Conservation (phyloP, 64 coral and sea anemone genomes). For the Trachythela sp. region DNA sequence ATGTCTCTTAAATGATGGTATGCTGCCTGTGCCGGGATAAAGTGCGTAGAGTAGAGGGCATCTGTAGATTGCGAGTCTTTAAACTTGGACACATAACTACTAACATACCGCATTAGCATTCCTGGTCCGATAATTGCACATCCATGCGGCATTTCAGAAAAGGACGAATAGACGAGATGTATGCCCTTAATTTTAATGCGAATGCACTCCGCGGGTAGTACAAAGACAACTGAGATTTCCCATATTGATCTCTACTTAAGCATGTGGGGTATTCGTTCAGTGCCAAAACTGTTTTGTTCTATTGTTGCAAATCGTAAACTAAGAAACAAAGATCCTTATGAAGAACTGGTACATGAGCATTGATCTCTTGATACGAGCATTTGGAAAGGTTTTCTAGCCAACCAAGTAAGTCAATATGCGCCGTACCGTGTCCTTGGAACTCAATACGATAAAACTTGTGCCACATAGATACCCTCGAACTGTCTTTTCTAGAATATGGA, state of each 20-base stretch:
- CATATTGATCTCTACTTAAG: not conserved
- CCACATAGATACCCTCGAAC: slow-evolving; percentile 27
- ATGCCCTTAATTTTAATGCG: slow-evolving; percentile 4
- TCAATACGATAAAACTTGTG: slow-evolving; percentile 44
- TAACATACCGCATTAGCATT: slow-evolving; percentile 45
- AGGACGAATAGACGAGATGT: slow-evolving; percentile 13
- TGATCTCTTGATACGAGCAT: not conserved
- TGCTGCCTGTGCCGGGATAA: not conserved
- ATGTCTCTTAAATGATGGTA: not conserved
- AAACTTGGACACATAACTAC: slow-evolving; percentile 43
- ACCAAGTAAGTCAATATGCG: slow-evolving; percentile 53
- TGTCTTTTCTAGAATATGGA: slow-evolving; percentile 40
- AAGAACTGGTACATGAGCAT: slow-evolving; percentile 22
- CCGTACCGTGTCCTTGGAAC: slow-evolving; percentile 54
- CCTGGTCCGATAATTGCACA: slow-evolving; percentile 40
- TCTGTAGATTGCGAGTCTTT: slow-evolving; percentile 3
- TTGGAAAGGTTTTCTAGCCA: slow-evolving; percentile 36
- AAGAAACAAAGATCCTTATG: not conserved
- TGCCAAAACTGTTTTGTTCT: not conserved
- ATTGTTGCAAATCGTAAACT: slow-evolving; percentile 42
- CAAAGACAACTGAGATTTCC: not conserved
- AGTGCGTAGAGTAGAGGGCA: not conserved
- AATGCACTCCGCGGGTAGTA: slow-evolving; percentile 7
- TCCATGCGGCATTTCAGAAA: slow-evolving; percentile 42
- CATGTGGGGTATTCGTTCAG: not conserved